A percentile compares a stretch with the other conserved stretches of the same genome.
Evolutionary conservation across 2,797 vertebrate genomes (phyloP).

Genomic region (Echeneis naucrates): DNA sequence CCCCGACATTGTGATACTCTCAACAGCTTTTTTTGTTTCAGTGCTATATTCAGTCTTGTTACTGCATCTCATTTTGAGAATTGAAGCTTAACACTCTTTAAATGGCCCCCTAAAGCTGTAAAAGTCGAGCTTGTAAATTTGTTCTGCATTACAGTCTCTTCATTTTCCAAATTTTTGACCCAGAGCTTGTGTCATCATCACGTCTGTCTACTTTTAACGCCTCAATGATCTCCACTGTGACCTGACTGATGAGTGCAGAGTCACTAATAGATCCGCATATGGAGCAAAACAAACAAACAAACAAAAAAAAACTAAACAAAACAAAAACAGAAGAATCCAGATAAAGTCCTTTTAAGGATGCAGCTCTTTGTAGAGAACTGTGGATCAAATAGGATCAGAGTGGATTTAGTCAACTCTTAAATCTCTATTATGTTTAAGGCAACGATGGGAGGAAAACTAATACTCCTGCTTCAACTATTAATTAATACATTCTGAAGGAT

Average conservation of each 20-base stretch:
- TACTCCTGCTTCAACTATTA: background rate
- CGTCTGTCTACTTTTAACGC: conserved; percentile 45
- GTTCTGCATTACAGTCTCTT: conserved; percentile 23
- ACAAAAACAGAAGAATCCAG: conserved; percentile 39
- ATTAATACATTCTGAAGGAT: background rate
- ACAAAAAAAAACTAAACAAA: too few relatives aligned
- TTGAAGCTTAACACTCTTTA: conserved; percentile 17
- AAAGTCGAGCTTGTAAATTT: conserved; percentile 27
- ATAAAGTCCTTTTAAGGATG: conserved; percentile 78
- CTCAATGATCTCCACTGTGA: conserved; percentile 38
- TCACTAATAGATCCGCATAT: conserved; percentile 40
- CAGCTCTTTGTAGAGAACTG: conserved; percentile 31
- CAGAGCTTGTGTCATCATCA: conserved; percentile 22
- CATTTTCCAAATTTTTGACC: conserved; percentile 66
- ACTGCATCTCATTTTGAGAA: conserved; percentile 28
- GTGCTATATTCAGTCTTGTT: conserved; percentile 40
- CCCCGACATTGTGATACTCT: conserved; percentile 38
- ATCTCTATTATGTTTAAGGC: conserved; percentile 8
- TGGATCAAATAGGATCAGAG: conserved; percentile 38
- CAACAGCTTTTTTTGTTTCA: conserved; percentile 39
- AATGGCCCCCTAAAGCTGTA: conserved; percentile 15
- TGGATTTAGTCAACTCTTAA: conserved; percentile 41
- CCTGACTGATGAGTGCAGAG: conserved; percentile 48
- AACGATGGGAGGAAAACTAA: conserved; percentile 18
- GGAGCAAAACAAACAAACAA: conserved; percentile 55